Evolutionary conservation across 2,113 vertebrate species (phyloP), one percentile per base, ranked within the genome.

Genomic region (Opisthocomus hoazin): DNA sequence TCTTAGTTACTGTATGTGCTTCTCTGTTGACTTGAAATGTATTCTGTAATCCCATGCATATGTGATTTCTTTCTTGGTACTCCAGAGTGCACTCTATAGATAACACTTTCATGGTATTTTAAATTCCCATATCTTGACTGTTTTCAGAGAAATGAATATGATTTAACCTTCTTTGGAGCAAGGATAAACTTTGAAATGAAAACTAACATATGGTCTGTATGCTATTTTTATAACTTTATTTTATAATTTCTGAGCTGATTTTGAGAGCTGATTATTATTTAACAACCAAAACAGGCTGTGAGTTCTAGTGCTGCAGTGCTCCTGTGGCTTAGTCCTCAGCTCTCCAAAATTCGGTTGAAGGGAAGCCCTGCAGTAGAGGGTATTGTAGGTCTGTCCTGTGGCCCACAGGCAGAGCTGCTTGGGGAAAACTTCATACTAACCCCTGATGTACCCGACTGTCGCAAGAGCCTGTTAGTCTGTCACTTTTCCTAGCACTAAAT

Each of bases 151-250:
- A 97, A 97, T 84, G 86, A 97, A 93, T 95, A 92, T 56, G 94
- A 96, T 97, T 96, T 95, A 96, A 96, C 96, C 94, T 93, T 95
- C 94, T 97, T 96, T 88, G 95, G 94, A 97, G 91, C 90, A 97
- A 97, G 96, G 96, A 97, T 96, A 97, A 96, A 97, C 96, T 97
- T 94, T 91, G 95, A 96, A 97, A 96, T 96, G 96, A 96, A 97
- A 96, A 96, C 95, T 96, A 97, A 93, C 96, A 96, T 97, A 97
- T 97, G 96, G 95, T 95, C 93, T n/a, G 87, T 34, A 17, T 93
- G 93, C 93, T 97, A 97, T 97, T 97, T 97, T 97, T 97, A 57
- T 91, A 96, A 95, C 89, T 95, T 85, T 91, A 96, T 91, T 96
- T 96, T 96, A 80, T 94, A 94, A 95, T 96, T 96, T 96, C 93